Conservation (phyloP, 1,140 invertebrate species). For the Pachypsylla venusta region DNA sequence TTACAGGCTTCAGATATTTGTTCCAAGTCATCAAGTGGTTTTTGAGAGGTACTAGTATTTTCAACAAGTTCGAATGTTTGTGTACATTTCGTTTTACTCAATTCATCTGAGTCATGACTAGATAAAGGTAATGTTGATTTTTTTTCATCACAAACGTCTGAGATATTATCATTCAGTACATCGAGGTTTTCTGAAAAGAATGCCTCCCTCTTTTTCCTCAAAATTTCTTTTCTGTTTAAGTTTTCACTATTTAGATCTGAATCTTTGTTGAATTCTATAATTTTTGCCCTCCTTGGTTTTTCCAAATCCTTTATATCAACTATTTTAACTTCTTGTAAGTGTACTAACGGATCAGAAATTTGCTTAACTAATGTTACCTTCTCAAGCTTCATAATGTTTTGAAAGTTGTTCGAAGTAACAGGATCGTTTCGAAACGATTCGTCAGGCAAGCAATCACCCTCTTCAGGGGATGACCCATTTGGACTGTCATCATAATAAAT, state of each 20-base stretch:
- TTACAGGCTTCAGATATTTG: too few relatives aligned
- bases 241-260: conserved; percentile 34
- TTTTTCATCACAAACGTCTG: neutral
- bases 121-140: conserved; percentile 30
- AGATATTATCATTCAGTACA: conserved; percentile 5
- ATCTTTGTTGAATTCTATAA: conserved; percentile 33
- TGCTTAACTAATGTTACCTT: too few relatives aligned
- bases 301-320: neutral
- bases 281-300: conserved; percentile 27
- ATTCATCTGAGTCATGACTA: too few relatives aligned
- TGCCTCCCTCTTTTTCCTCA: conserved; percentile 34
- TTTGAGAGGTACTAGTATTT: too few relatives aligned
- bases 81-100: too few relatives aligned
- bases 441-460: neutral
- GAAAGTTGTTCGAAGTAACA: neutral
- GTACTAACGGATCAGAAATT: too few relatives aligned
- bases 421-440: conserved; percentile 5
- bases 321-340: neutral
- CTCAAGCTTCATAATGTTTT: too few relatives aligned
- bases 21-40: too few relatives aligned
- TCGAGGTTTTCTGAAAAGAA: conserved; percentile 31
- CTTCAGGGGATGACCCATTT: neutral
- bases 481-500: neutral
- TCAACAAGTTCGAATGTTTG: too few relatives aligned
- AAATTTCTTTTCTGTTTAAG: conserved; percentile 31